phyloP scores from a whole-genome alignment of 2,113 vertebrate species.

The Terrapene triunguis region DNA sequence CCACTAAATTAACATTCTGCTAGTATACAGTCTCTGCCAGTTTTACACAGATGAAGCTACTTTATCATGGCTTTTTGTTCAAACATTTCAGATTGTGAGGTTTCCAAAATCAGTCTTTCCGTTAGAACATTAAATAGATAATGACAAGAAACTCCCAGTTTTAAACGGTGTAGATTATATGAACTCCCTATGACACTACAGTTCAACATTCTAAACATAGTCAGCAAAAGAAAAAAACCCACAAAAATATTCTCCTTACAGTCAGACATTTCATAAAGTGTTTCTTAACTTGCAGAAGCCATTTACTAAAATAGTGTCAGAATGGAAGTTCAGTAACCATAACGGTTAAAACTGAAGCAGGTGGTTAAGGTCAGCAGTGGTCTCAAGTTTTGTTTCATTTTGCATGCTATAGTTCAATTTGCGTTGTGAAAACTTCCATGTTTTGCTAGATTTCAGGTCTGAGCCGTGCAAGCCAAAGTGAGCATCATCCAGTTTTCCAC shows the following conservation, averaged over 20 bases:
- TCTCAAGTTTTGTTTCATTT: background rate
- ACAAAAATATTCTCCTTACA: no score
- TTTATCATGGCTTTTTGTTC: conserved; percentile 18
- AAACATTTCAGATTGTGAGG: background rate
- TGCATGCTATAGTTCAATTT: background rate
- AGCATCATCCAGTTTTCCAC: background rate
- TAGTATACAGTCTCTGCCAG: background rate
- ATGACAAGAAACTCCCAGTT: conserved; percentile 27
- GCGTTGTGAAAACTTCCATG: background rate
- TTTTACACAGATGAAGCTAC: conserved; percentile 43
- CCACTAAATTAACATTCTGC: background rate
- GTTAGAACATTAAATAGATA: conserved; percentile 7
- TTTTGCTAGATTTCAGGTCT: background rate
- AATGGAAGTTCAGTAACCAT: background rate
- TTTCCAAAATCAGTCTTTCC: conserved; percentile 5
- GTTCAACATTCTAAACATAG: background rate
- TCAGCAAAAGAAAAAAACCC: background rate
- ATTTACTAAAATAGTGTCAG: conserved; percentile 20
- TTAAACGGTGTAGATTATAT: conserved; percentile 19
- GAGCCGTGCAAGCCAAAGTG: background rate
- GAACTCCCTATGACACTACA: background rate
- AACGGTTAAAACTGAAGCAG: background rate
- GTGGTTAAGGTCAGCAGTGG: background rate
- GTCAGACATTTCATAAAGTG: background rate
- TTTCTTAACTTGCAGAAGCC: conserved; percentile 43